Percentiles rank a stretch among this genome's conserved stretches.
These are phyloP conservation scores for Mythimna albipuncta DNA, from an alignment of 2,888 invertebrate species.

Conservation along the genomic window DNA sequence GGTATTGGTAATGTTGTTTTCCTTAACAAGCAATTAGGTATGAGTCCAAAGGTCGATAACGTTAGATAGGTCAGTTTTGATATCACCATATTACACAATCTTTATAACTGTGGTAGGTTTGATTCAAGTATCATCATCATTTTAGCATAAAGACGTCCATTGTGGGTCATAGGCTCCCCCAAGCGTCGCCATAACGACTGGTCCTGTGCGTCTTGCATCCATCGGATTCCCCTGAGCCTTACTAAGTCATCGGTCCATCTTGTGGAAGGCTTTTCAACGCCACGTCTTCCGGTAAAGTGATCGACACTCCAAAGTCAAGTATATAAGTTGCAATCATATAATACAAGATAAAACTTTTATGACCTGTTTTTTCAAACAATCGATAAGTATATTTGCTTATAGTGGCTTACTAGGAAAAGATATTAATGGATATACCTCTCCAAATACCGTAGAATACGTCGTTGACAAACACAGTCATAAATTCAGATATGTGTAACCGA, in stretches of 20 bases:
- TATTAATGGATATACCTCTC: neutral
- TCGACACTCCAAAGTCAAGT: neutral
- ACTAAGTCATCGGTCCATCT: too few relatives aligned
- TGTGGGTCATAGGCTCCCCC: too few relatives aligned
- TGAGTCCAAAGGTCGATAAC: slow-evolving; percentile 25
- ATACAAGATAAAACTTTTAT: neutral
- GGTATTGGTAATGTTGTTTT: slow-evolving; percentile 31
- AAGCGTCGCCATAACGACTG: too few relatives aligned
- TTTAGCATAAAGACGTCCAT: too few relatives aligned
- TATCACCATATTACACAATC: neutral
- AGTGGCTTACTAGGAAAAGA: slow-evolving; percentile 1
- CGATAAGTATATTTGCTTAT: neutral
- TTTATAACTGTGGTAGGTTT: neutral
- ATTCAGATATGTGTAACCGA: neutral
- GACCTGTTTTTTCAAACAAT: neutral
- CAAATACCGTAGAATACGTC: neutral
- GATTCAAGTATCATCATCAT: neutral
- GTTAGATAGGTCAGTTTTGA: neutral
- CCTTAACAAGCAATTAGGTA: slow-evolving; percentile 39
- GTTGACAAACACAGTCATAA: neutral
- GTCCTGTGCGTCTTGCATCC: too few relatives aligned
- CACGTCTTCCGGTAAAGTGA: too few relatives aligned
- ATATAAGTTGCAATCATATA: neutral
- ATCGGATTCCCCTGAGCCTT: too few relatives aligned
- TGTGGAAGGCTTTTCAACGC: too few relatives aligned